Percentiles rank a stretch among this genome's conserved stretches.
phyloP scores from a whole-genome alignment of 1,140 invertebrate genomes.

The Platorchestia sp. region DNA sequence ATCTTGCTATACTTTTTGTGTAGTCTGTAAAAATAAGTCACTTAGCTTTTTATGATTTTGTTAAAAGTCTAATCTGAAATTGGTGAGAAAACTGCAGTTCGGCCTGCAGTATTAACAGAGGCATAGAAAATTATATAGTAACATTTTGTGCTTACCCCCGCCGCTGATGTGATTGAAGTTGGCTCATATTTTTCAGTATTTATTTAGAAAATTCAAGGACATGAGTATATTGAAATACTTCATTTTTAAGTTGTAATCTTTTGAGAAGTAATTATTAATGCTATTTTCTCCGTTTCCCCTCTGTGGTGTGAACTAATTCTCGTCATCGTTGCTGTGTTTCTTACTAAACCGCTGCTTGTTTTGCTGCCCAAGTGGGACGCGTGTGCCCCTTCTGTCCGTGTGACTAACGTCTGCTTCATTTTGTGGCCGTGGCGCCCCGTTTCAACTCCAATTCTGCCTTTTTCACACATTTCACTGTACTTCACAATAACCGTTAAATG shows the following conservation, averaged over 20 bases:
- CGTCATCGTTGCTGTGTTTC: not conserved
- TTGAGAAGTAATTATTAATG: not conserved
- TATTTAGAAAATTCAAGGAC: not conserved
- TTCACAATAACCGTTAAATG: not conserved
- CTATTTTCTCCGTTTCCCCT: conserved; percentile 1
- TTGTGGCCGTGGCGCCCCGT: not conserved
- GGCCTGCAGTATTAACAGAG: not conserved
- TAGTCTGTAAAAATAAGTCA: not conserved
- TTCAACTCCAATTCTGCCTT: not conserved
- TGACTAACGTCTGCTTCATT: not conserved
- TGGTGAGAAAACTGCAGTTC: not conserved
- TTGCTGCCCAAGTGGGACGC: not conserved
- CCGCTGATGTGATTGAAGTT: not conserved
- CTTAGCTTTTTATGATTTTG: not conserved
- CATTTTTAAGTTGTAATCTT: not conserved
- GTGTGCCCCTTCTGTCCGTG: not conserved
- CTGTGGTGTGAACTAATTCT: conserved; percentile 22
- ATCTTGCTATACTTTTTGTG: not conserved
- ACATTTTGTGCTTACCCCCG: not conserved
- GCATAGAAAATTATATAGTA: not conserved
- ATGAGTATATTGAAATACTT: not conserved
- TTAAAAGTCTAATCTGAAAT: not conserved
- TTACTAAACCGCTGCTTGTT: not conserved
- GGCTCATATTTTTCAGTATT: not conserved
- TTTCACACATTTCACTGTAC: not conserved